These are phyloP conservation scores for Gnathochromis pfefferi DNA, from an alignment of 2,113 vertebrate species.

Conservation along the genomic window DNA sequence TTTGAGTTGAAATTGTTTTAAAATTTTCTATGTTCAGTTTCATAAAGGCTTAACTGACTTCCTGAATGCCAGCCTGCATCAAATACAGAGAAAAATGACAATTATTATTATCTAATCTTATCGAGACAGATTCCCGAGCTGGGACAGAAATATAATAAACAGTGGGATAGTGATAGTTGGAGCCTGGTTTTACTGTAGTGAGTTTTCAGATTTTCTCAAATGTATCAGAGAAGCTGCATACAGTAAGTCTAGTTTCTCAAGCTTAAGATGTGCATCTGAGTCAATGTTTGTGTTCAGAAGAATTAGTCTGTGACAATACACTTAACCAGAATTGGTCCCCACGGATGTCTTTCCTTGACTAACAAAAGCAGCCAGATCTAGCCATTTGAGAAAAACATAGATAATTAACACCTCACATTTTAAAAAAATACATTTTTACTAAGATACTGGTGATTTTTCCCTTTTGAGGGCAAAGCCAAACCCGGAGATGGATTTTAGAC, in stretches of 20 bases:
- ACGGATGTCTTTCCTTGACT: neutral
- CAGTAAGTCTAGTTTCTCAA: neutral
- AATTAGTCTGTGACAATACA: neutral
- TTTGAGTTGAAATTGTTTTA: neutral
- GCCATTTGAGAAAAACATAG: neutral
- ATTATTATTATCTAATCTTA: neutral
- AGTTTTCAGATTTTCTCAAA: neutral
- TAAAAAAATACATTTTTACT: rapidly evolving
- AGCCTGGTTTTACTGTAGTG: neutral
- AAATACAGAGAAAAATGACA: neutral
- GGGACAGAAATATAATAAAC: neutral
- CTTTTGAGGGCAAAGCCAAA: neutral
- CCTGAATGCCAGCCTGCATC: neutral
- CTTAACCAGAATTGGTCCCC: neutral
- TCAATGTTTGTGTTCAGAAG: neutral
- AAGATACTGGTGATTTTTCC: rapidly evolving
- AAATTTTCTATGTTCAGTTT: rapidly evolving
- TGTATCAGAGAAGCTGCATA: neutral
- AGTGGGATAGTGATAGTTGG: neutral
- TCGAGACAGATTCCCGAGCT: neutral
- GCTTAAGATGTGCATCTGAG: neutral
- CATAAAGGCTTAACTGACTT: neutral
- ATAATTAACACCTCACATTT: neutral
- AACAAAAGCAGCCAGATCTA: neutral
- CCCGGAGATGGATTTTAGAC: rapidly evolving